Conservation (phyloP, 1,140 invertebrate genomes). For the Magallana gigas region DNA sequence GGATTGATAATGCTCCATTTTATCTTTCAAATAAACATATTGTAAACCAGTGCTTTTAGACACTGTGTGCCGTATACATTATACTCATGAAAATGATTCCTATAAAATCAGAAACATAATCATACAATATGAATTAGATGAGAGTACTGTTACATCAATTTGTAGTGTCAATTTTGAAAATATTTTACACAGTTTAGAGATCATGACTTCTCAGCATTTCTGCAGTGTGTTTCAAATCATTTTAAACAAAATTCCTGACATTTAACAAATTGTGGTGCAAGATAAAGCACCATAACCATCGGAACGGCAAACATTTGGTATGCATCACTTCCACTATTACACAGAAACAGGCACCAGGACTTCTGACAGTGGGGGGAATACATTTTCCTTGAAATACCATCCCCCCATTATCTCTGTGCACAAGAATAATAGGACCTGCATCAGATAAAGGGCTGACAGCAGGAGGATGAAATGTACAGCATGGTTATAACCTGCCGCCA, state of each 20-base stretch:
- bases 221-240: conserved; percentile 7
- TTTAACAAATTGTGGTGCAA: conserved; percentile 27
- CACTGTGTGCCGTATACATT: background rate
- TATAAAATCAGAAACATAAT: no score
- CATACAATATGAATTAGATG: background rate
- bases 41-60: background rate
- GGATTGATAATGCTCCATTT: background rate
- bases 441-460: conserved; percentile 21
- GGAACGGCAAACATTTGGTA: conserved; percentile 15
- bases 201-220: background rate
- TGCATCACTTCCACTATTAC: conserved; percentile 25
- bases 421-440: conserved; percentile 35
- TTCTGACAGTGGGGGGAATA: background rate
- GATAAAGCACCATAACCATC: conserved; percentile 30
- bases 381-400: conserved; percentile 21
- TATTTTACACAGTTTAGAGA: background rate
- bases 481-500: conserved; percentile 18
- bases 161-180: background rate
- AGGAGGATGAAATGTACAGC: background rate
- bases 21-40: background rate
- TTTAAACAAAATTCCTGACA: conserved; percentile 34
- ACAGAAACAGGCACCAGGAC: conserved; percentile 19
- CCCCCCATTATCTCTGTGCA: conserved; percentile 13
- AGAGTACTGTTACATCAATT: background rate
- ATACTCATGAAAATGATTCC: background rate